Conservation (phyloP, 2,113 vertebrate species). For the Origma solitaria region DNA sequence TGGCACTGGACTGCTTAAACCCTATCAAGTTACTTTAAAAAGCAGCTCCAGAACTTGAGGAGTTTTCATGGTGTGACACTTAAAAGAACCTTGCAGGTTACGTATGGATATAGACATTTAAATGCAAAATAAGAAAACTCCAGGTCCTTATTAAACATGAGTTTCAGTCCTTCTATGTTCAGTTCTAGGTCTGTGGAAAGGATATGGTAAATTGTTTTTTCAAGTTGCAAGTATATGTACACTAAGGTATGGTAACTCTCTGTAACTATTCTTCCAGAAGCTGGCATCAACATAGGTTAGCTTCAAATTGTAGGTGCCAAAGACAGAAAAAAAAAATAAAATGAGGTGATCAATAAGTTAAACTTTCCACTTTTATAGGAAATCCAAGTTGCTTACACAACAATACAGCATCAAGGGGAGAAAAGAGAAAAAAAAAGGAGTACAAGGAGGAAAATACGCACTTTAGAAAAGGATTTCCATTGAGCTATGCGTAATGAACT, state of each 20-base stretch:
- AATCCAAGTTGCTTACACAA: not conserved
- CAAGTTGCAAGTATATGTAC: not conserved
- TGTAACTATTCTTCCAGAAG: not conserved
- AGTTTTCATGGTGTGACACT: not conserved
- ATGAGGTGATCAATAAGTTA: not conserved
- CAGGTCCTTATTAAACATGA: not conserved
- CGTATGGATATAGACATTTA: not conserved
- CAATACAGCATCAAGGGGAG: not conserved
- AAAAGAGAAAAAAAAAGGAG: not conserved
- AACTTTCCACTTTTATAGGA: not conserved
- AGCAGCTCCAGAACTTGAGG: not conserved
- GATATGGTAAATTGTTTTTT: not conserved
- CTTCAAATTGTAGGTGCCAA: not conserved
- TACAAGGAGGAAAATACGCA: not conserved
- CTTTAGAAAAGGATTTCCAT: not conserved
- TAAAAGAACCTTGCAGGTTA: not conserved
- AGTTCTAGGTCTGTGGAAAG: not conserved
- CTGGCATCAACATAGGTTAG: not conserved
- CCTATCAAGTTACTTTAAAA: not conserved
- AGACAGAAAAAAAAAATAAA: not conserved
- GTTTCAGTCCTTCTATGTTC: not conserved
- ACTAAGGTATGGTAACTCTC: not conserved
- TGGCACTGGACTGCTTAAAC: not conserved
- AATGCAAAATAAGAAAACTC: not conserved
- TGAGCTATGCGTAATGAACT: not conserved